A percentile compares a stretch with the other conserved stretches of the same genome.
These are phyloP conservation scores for Dryomyza anilis DNA, from an alignment of 2,888 invertebrate genomes.

Conservation along the genomic window DNA sequence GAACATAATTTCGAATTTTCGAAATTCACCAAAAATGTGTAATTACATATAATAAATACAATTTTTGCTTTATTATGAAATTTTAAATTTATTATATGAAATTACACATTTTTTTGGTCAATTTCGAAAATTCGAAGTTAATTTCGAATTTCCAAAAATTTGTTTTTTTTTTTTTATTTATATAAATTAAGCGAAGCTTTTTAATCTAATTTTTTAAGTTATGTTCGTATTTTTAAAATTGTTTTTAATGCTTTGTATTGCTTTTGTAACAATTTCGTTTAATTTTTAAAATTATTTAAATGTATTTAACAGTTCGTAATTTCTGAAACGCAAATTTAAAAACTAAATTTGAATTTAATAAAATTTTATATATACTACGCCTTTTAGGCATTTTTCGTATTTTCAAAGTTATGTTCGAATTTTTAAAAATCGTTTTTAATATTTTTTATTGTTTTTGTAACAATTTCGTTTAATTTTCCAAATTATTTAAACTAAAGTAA, in stretches of 20 bases:
- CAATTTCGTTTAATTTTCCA: background rate
- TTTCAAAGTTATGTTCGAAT: conserved; percentile 6
- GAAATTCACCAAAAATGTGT: background rate
- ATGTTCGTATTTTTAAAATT: background rate
- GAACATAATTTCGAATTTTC: background rate
- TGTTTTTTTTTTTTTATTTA: background rate
- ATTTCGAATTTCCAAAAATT: background rate
- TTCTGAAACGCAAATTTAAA: background rate
- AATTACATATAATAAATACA: too few species aligned
- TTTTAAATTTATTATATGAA: too few species aligned
- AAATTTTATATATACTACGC: background rate
- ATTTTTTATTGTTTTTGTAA: background rate
- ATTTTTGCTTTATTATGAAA: too few species aligned
- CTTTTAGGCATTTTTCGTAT: background rate
- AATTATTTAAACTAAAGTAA: background rate
- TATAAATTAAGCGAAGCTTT: background rate
- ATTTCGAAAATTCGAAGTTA: background rate
- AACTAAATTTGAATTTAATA: background rate
- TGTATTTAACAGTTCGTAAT: background rate
- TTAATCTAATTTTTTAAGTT: background rate
- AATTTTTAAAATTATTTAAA: background rate
- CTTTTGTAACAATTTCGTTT: background rate
- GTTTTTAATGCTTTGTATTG: background rate
- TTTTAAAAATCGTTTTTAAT: background rate
- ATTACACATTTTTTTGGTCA: too few species aligned